Evolutionary conservation across 2,113 vertebrate genomes (phyloP), one percentile per base, ranked within the genome.

Genomic region (Mastomys coucha): DNA sequence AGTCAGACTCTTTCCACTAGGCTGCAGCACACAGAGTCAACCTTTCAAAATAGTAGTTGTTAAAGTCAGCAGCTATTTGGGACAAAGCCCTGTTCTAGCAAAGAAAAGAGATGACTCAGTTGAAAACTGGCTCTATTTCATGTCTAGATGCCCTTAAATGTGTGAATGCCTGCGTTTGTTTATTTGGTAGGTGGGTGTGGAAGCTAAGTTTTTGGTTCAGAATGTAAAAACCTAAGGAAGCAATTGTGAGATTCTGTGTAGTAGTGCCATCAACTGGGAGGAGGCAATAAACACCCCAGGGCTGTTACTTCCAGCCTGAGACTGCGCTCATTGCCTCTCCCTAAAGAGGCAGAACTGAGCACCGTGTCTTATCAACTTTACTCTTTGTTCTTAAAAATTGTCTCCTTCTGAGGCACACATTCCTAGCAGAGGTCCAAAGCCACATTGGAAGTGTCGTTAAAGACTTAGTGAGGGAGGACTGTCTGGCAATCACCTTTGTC

Each of bases 1-100:
- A 84, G 49, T 93, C 92, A 94, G 76, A 67, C 58, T 65, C 10
- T 33, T 94, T 78, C 96, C 65, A 67, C 85, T 73, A 2, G 67
- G 85, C 12, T 49, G 36, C 22, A 0, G 81, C 63, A 65, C 89
- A 76, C 28, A 81, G 70, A 86, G 73, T 95, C 67, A 28, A 85
- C 91, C 88, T 92, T 95, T 93, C 92, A 94, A 95, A 97, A 88
- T 24, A 69, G 82, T 72, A 7, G 75, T 97, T 87, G 89, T 91
- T 58, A 85, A 53, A 89, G 91, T 93, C 89, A 75, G 82, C 60
- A 91, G 92, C 89, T 88, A 53, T 91, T 88, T 87, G 75, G 96
- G 77, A 92, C 11, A 24, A n/a, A 89, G 73, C 49, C 85, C 63
- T 95, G 45, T 76, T 89, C 63, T 63, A 80, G 88, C 45, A 88